A percentile compares a stretch with the other conserved stretches of the same genome.
Conservation (phyloP, 2,113 vertebrate species). For the Erythrolamprus reginae region DNA sequence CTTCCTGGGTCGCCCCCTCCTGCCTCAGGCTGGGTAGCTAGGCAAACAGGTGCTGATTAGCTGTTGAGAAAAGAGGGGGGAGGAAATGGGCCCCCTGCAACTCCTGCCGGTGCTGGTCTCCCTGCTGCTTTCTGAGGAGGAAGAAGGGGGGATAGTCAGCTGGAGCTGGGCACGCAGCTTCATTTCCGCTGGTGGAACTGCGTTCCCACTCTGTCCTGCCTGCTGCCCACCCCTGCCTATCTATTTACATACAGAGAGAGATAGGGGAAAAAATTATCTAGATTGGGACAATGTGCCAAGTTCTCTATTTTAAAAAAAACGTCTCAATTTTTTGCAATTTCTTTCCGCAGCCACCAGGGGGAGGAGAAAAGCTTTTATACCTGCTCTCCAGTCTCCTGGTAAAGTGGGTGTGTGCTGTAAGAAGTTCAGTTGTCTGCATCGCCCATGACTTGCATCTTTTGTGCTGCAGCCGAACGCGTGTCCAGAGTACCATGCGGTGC, state of each 20-base stretch:
- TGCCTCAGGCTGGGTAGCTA: no score
- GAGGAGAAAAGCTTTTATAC: neutral
- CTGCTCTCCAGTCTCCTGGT: neutral
- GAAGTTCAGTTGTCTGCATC: neutral
- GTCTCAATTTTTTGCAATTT: neutral
- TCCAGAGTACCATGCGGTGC: neutral
- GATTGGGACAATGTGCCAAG: neutral
- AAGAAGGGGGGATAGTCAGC: no score
- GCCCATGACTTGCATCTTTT: neutral
- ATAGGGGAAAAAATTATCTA: neutral
- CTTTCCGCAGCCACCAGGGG: neutral
- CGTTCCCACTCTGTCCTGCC: no score
- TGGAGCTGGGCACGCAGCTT: no score
- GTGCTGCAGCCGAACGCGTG: neutral
- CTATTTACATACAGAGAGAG: neutral
- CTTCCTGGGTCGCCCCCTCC: no score
- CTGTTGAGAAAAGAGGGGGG: no score
- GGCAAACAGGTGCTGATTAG: no score
- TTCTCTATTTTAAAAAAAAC: neutral
- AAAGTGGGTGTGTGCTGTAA: neutral
- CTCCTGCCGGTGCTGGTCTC: no score
- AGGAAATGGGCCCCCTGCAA: no score
- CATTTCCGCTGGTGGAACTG: no score
- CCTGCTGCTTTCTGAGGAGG: no score
- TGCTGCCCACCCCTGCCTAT: no score